Evolutionary conservation across 2,113 vertebrate species (phyloP), one percentile per base, ranked within the genome.

Genomic region (Gallinago paraguaiae): DNA sequence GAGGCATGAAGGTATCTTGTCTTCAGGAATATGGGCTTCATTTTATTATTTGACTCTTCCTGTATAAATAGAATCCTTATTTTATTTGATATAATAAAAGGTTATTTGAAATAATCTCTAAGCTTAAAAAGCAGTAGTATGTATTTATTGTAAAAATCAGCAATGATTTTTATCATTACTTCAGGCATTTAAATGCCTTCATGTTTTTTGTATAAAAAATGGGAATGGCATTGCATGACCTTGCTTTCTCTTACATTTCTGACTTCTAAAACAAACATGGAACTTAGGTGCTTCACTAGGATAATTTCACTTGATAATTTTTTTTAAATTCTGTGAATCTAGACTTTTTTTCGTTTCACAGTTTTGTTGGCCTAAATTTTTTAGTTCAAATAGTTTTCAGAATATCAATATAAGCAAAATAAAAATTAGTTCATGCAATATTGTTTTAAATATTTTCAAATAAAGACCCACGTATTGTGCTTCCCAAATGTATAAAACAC

Each of bases 41-140:
- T 94, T 97, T 97, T 95, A 82, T 96, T 92, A 77, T 74, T 90
- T 30, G 60, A 57, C 82, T 92, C 89, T 72, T 91, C 57, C 70
- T 82, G 92, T 93, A 95, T 87, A 88, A 96, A 95, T 93, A 85
- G 82, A 93, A 96, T 93, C 86, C 95, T 77, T 88, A 92, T 75
- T 96, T 96, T 82, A 88, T 96, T 97, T 95, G 65, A 65, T 87
- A 64, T 85, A 84, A 68, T 95, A 91, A 96, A 96, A 94, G 22
- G 57, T 75, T 90, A 37, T 82, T 92, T 75, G 90, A 87, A 89
- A 83, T 88, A 93, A 96, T 83, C 85, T 57, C 71, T 46, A 51
- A 81, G 86, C 65, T 89, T 93, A 90, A 95, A 94, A 96, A 83
- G 69, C 59, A 63, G 71, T 37, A 54, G 75, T 94, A 80, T 64